Evolutionary conservation across 2,797 vertebrate species (phyloP).

Genomic region (Squalus acanthias): DNA sequence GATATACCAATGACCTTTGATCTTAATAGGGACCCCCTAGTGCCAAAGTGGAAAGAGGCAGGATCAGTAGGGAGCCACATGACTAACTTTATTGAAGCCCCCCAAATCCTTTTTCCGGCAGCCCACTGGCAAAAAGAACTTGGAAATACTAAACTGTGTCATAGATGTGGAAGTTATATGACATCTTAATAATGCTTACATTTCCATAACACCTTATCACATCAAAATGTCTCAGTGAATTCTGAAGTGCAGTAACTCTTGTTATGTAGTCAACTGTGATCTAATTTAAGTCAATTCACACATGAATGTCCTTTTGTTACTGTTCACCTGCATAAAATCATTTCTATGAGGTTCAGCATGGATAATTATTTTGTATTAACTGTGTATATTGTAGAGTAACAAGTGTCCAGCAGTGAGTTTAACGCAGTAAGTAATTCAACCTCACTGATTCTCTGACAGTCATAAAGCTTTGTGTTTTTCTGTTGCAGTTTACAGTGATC

Average conservation of each 20-base stretch:
- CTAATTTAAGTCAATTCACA: neutral
- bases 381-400: neutral
- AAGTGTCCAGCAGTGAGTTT: neutral
- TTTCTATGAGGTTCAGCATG: neutral
- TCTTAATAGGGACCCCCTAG: neutral
- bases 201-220: neutral
- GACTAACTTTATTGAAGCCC: neutral
- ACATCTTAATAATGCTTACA: neutral
- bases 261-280: neutral
- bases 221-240: neutral
- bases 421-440: neutral
- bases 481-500: neutral
- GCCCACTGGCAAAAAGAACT: neutral
- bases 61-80: neutral
- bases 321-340: neutral
- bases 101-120: neutral
- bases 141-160: neutral
- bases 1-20: neutral
- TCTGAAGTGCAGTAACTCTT: neutral
- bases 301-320: neutral
- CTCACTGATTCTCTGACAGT: neutral
- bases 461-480: neutral
- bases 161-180: neutral
- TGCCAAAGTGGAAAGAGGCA: neutral
- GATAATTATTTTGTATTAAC: neutral